phyloP scores from a whole-genome alignment of 2,888 invertebrate genomes.

The Eugnorisma glareosa region DNA sequence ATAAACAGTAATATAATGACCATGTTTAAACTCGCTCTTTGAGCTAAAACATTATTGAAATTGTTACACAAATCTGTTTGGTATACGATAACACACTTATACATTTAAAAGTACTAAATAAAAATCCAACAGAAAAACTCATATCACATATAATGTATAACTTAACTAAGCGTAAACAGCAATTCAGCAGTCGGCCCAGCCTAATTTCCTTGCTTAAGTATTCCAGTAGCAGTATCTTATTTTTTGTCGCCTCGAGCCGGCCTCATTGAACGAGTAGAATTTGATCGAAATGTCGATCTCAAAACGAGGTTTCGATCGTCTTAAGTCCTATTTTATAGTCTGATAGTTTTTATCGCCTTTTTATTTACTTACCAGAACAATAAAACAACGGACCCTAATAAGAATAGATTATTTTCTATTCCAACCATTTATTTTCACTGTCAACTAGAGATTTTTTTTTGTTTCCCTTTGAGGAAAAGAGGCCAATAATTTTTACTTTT shows the following conservation, averaged over 20 bases:
- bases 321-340: constrained; percentile 53
- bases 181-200: constrained; percentile 8
- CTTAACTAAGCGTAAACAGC: constrained; percentile 14
- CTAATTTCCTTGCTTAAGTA: constrained; percentile 27
- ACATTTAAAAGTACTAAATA: not conserved
- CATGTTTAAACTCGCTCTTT: not conserved
- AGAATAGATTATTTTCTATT: constrained; percentile 38
- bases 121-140: not conserved
- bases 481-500: constrained; percentile 48
- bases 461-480: constrained; percentile 16
- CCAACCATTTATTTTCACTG: constrained; percentile 37
- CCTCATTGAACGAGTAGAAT: constrained; percentile 18
- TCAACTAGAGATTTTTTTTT: constrained; percentile 28
- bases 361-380: constrained; percentile 53
- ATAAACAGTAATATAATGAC: not conserved
- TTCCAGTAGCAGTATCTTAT: constrained; percentile 21
- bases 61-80: not conserved
- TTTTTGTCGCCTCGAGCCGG: constrained; percentile 29
- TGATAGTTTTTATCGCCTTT: constrained; percentile 60
- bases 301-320: constrained; percentile 46
- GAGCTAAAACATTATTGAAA: not conserved
- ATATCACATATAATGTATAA: constrained; percentile 2
- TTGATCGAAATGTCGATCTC: constrained; percentile 46
- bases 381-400: constrained; percentile 40
- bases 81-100: not conserved